These are phyloP conservation scores for Eupelmus urozonus DNA, from an alignment of 2,888 invertebrate genomes.

Conservation along the genomic window DNA sequence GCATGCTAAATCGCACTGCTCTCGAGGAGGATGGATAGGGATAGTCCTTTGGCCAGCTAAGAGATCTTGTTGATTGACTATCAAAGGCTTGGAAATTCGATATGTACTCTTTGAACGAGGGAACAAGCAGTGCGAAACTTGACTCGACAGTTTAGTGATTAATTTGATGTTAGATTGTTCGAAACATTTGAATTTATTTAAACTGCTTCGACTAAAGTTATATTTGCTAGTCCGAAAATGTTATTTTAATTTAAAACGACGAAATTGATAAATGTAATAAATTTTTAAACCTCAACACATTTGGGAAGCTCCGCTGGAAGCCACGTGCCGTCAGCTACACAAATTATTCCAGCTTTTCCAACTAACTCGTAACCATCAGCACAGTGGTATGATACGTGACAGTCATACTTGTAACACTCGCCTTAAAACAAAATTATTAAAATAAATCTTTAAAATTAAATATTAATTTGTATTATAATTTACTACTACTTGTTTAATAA, in stretches of 20 bases:
- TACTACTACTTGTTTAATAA: too few species aligned
- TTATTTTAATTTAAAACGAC: neutral
- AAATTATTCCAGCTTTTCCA: constrained; percentile 91
- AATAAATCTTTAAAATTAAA: neutral
- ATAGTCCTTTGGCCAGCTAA: neutral
- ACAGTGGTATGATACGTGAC: constrained; percentile 94
- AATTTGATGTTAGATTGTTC: too few species aligned
- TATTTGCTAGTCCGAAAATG: too few species aligned
- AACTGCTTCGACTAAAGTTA: too few species aligned
- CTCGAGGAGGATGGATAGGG: neutral
- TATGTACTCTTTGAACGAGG: neutral
- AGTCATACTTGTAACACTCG: constrained; percentile 95
- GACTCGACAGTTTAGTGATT: too few species aligned
- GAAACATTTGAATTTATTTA: too few species aligned
- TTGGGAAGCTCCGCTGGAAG: constrained; percentile 92
- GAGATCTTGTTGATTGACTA: constrained; percentile 17
- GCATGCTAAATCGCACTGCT: constrained; percentile 18
- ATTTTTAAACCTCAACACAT: constrained; percentile 84
- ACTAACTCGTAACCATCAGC: constrained; percentile 95
- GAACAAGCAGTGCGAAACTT: neutral
- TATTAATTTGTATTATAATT: too few species aligned
- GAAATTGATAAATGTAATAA: constrained; percentile 10
- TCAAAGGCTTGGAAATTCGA: constrained; percentile 21
- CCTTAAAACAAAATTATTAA: constrained; percentile 74
- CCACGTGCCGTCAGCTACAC: constrained; percentile 95